These are phyloP conservation scores for Drosophila acutilabella DNA, from an alignment of 2,888 invertebrate genomes.

Conservation along the genomic window DNA sequence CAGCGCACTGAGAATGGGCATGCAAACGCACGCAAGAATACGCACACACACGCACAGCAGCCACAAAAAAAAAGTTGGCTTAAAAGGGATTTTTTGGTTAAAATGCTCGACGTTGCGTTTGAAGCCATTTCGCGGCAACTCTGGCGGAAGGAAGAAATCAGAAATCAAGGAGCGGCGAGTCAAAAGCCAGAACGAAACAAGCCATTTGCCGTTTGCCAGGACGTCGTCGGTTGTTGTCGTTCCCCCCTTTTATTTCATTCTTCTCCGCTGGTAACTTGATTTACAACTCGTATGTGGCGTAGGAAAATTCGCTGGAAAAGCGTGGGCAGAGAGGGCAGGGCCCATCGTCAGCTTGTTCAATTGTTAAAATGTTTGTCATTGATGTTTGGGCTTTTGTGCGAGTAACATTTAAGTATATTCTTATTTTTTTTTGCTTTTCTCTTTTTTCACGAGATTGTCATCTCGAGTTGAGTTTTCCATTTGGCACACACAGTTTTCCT, in stretches of 20 bases:
- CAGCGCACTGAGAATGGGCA: conserved; percentile 11
- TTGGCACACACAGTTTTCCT: conserved; percentile 35
- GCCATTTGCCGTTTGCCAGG: conserved; percentile 67
- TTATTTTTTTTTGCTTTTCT: conserved; percentile 4
- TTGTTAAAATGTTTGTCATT: conserved; percentile 71
- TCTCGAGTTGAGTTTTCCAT: conserved; percentile 53
- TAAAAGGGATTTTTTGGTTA: conserved; percentile 24
- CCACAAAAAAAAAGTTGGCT: conserved; percentile 19
- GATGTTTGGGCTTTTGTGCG: conserved; percentile 62
- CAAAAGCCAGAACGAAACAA: conserved; percentile 71
- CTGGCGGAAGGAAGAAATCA: conserved; percentile 77
- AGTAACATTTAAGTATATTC: conserved; percentile 47
- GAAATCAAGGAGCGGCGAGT: conserved; percentile 74
- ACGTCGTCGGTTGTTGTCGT: conserved; percentile 25
- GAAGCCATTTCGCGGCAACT: conserved; percentile 48
- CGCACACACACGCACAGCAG: not conserved
- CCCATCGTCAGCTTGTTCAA: conserved; percentile 57
- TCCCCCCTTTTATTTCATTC: not conserved
- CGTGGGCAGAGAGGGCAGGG: not conserved
- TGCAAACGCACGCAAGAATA: conserved; percentile 3
- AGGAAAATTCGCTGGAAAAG: conserved; percentile 10
- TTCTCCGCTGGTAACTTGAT: conserved; percentile 70
- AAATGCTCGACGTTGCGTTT: conserved; percentile 8
- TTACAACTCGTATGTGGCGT: conserved; percentile 63
- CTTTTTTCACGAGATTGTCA: conserved; percentile 43